These are phyloP conservation scores for Polyploca ridens DNA, from an alignment of 2,888 invertebrate genomes.

Conservation along the genomic window DNA sequence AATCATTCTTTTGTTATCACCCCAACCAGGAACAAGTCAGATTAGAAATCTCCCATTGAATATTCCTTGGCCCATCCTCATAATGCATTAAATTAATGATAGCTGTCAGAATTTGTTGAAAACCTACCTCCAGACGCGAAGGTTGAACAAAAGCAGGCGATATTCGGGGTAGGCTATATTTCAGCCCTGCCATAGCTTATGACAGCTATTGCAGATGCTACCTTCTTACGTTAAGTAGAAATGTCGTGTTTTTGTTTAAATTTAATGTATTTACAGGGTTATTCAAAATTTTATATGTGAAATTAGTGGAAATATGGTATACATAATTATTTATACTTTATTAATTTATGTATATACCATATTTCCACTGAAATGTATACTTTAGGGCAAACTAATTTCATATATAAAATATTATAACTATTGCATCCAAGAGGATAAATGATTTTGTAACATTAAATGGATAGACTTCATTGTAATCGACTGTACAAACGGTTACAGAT, in stretches of 20 bases:
- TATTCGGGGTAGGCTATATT: slow-evolving; percentile 10
- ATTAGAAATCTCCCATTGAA: slow-evolving; percentile 14
- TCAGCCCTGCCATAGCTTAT: background rate
- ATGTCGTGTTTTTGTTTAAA: background rate
- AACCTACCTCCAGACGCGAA: slow-evolving; percentile 45
- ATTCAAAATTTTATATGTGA: too few species aligned
- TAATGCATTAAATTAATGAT: slow-evolving; percentile 63
- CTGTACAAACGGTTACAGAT: too few species aligned
- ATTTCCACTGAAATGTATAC: too few species aligned
- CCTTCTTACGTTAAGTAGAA: background rate
- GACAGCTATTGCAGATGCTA: background rate
- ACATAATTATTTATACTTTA: too few species aligned
- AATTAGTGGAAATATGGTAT: too few species aligned
- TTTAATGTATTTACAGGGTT: background rate
- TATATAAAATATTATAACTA: too few species aligned
- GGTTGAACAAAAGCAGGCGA: slow-evolving; percentile 42
- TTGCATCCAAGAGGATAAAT: too few species aligned
- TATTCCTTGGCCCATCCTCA: slow-evolving; percentile 10
- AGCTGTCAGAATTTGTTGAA: slow-evolving; percentile 63
- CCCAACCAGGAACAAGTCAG: slow-evolving; percentile 11
- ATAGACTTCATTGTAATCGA: too few species aligned
- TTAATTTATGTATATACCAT: too few species aligned
- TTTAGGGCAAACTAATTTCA: too few species aligned
- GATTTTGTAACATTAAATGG: too few species aligned
- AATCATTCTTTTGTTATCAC: slow-evolving; percentile 7